Conservation (phyloP, 2,113 vertebrate species). For the Ramphastos sulfuratus region DNA sequence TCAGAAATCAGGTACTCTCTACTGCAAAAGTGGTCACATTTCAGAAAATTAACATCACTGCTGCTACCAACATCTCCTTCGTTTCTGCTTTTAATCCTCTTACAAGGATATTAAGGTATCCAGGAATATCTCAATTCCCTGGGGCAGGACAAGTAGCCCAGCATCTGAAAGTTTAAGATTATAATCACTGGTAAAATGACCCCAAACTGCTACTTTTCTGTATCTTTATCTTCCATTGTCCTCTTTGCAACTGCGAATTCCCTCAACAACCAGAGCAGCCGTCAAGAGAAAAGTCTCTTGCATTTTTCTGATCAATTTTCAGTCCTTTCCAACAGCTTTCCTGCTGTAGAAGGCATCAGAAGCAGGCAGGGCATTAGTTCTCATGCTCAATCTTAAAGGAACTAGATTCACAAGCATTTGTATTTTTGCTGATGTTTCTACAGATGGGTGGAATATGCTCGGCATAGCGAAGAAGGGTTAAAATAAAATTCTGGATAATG, state of each 20-base stretch:
- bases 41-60: neutral
- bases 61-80: neutral
- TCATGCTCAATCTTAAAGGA: conserved; percentile 14
- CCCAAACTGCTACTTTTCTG: neutral
- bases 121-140: neutral
- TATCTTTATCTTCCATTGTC: neutral
- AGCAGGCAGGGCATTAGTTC: conserved; percentile 6
- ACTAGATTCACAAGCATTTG: neutral
- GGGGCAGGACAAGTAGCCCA: neutral
- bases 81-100: conserved; percentile 19
- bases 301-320: neutral
- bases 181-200: neutral
- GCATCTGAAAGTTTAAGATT: neutral
- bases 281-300: neutral
- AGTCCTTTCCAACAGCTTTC: conserved; percentile 29
- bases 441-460: neutral
- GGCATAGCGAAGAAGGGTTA: neutral
- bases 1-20: neutral
- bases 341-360: neutral
- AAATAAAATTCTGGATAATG: conserved; percentile 2
- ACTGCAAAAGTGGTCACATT: neutral
- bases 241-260: neutral
- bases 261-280: neutral
- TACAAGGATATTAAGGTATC: neutral
- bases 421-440: conserved; percentile 2